Conservation (phyloP, 1,140 invertebrate species). For the Ceratina australensis region DNA sequence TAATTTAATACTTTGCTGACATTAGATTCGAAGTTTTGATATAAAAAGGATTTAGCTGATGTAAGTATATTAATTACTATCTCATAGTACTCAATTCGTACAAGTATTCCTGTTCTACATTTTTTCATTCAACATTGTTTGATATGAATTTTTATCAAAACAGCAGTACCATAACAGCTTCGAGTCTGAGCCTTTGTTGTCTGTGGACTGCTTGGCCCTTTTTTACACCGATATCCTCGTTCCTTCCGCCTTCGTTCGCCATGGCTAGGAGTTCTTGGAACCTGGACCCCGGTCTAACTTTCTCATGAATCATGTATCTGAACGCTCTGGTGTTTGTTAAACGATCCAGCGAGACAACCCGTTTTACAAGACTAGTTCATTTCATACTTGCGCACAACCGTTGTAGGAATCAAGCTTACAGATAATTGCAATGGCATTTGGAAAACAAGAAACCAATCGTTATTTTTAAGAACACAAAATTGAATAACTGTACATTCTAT, state of each 20-base stretch:
- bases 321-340: not conserved
- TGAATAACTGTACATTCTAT: too few relatives aligned
- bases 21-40: too few relatives aligned
- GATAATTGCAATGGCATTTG: not conserved
- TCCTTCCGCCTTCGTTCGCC: conserved; percentile 19
- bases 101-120: too few relatives aligned
- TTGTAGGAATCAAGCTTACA: not conserved
- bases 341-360: not conserved
- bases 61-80: too few relatives aligned
- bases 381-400: not conserved
- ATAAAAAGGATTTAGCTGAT: too few relatives aligned
- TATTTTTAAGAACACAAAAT: too few relatives aligned
- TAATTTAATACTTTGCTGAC: too few relatives aligned
- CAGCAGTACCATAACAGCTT: not conserved
- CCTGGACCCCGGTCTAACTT: conserved; percentile 1
- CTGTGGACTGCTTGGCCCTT: conserved; percentile 1
- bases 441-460: too few relatives aligned
- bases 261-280: not conserved
- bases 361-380: not conserved
- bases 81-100: too few relatives aligned
- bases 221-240: not conserved
- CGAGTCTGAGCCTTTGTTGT: not conserved
- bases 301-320: conserved; percentile 13
- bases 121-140: too few relatives aligned
- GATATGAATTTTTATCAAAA: too few relatives aligned